Percentiles rank a stretch among this genome's conserved stretches.
These are phyloP conservation scores for Chloroceryle aenea DNA, from an alignment of 2,113 vertebrate genomes.

Conservation along the genomic window DNA sequence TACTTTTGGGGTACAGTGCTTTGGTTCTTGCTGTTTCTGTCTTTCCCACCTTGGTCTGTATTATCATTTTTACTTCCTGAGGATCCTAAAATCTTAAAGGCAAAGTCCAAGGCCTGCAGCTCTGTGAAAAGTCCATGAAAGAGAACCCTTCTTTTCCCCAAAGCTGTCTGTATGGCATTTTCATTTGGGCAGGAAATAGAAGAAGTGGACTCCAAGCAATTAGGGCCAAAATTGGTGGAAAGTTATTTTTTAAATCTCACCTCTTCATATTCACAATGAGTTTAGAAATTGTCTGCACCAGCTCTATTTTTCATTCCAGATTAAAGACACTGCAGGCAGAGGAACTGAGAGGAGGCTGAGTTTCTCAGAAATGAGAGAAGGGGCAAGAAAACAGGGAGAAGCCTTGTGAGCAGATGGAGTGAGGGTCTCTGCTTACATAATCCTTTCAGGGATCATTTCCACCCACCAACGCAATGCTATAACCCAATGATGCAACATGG, in stretches of 20 bases:
- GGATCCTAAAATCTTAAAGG: not conserved
- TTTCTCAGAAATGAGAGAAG: slow-evolving; percentile 24
- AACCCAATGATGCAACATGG: accelerated
- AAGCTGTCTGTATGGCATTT: not conserved
- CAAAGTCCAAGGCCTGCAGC: not conserved
- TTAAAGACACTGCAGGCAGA: accelerated
- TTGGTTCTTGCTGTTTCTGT: not conserved
- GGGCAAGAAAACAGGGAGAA: not conserved
- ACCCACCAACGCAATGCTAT: not conserved
- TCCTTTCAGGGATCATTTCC: not conserved
- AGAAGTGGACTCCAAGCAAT: not conserved
- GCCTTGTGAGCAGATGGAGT: not conserved
- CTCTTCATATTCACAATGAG: not conserved
- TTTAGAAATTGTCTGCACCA: not conserved
- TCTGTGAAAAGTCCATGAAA: not conserved
- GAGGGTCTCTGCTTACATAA: not conserved
- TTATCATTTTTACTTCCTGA: not conserved
- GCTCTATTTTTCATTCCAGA: slow-evolving; percentile 13
- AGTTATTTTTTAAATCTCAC: not conserved
- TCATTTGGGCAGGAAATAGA: not conserved
- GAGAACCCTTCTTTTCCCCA: accelerated
- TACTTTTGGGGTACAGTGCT: not conserved
- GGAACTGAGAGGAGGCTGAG: not conserved
- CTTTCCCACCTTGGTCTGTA: not conserved
- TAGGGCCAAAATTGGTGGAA: not conserved